A percentile compares a stretch with the other conserved stretches of the same genome.
phyloP scores from a whole-genome alignment of 2,888 invertebrate genomes.

The Drosophila picticornis region DNA sequence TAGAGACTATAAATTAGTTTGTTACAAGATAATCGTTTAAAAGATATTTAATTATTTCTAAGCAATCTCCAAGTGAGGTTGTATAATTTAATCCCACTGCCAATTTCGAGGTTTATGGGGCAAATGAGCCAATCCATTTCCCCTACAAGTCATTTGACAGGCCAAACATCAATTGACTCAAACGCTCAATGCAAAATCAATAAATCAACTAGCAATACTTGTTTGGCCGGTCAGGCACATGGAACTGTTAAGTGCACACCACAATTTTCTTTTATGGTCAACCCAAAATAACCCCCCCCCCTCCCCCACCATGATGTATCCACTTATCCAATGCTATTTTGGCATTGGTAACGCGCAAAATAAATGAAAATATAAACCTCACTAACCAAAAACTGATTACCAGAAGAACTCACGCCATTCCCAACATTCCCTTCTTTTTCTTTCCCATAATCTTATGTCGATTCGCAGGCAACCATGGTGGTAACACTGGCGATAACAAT shows the following conservation, averaged over 20 bases:
- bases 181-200: constrained; percentile 44
- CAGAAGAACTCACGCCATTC: constrained; percentile 44
- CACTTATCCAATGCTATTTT: constrained; percentile 59
- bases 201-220: constrained; percentile 38
- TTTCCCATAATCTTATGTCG: constrained; percentile 19
- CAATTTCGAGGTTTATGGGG: constrained; percentile 10
- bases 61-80: background rate
- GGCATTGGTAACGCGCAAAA: constrained; percentile 63
- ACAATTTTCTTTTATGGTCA: constrained; percentile 65
- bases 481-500: constrained; percentile 83
- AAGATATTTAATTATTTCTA: background rate
- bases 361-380: constrained; percentile 79
- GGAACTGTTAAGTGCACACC: constrained; percentile 67
- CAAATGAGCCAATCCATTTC: constrained; percentile 6
- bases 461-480: constrained; percentile 71
- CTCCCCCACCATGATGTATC: background rate
- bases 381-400: constrained; percentile 79
- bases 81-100: constrained; percentile 17
- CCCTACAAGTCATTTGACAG: background rate
- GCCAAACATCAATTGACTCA: constrained; percentile 37
- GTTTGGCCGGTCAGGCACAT: constrained; percentile 1
- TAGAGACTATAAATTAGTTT: background rate
- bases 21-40: background rate
- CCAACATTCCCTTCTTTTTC: constrained; percentile 3
- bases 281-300: no score